A percentile compares a stretch with the other conserved stretches of the same genome.
Conservation (phyloP, 1,140 invertebrate species). For the Cydia amplana region DNA sequence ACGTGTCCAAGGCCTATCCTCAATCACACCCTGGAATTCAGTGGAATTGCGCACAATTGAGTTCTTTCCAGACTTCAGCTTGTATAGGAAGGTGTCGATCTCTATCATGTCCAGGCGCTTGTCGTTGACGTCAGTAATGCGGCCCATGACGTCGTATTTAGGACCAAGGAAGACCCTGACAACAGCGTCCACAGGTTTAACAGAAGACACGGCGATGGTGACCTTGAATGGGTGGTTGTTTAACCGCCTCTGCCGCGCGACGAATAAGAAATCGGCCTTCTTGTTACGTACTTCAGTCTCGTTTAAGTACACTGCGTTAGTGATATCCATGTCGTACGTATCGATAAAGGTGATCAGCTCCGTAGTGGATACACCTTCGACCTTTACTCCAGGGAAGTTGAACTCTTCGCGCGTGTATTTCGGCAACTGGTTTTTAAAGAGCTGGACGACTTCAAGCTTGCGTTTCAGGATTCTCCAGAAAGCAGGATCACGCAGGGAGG, state of each 20-base stretch:
- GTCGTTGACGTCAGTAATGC: conserved; percentile 76
- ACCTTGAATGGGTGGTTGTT: conserved; percentile 82
- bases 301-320: conserved; percentile 80
- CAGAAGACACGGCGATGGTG: conserved; percentile 79
- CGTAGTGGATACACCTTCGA: conserved; percentile 82
- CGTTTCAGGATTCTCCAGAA: conserved; percentile 83
- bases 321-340: conserved; percentile 83
- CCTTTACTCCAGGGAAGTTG: conserved; percentile 81
- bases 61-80: conserved; percentile 83
- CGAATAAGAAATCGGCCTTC: conserved; percentile 69
- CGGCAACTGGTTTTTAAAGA: conserved; percentile 78
- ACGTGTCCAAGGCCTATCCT: conserved; percentile 63
- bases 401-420: conserved; percentile 83
- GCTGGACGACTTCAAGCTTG: conserved; percentile 74
- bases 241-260: conserved; percentile 70
- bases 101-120: conserved; percentile 83
- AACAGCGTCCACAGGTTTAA: conserved; percentile 77
- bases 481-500: conserved; percentile 83
- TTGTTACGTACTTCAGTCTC: conserved; percentile 63
- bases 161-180: conserved; percentile 82
- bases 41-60: conserved; percentile 76
- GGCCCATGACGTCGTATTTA: conserved; percentile 80
- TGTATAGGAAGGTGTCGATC: conserved; percentile 84
- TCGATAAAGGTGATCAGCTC: conserved; percentile 87
- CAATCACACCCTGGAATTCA: conserved; percentile 66